These are phyloP conservation scores for Gymnopithys bicolor DNA, from an alignment of 2,797 vertebrate genomes.

Conservation along the genomic window DNA sequence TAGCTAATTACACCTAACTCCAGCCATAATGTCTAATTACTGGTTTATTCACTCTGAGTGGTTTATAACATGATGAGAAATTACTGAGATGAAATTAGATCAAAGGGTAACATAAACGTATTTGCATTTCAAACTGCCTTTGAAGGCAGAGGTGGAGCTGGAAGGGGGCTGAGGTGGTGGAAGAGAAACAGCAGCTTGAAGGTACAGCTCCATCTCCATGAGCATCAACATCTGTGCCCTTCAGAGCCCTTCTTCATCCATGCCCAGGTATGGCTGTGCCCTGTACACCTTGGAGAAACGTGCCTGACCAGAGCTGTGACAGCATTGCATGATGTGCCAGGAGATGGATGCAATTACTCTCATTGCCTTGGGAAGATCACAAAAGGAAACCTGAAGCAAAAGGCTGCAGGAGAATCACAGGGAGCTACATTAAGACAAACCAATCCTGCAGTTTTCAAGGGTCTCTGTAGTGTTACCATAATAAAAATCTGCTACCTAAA, in stretches of 20 bases:
- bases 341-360: background rate
- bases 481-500: background rate
- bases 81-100: constrained; percentile 49
- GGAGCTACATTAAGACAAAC: background rate
- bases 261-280: accelerated
- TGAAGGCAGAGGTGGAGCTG: background rate
- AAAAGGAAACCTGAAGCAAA: background rate
- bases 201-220: background rate
- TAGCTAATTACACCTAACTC: constrained; percentile 40
- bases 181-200: background rate
- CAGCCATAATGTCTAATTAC: constrained; percentile 28
- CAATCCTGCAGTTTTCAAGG: background rate
- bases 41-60: constrained; percentile 35
- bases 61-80: constrained; percentile 18
- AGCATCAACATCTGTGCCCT: background rate
- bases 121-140: constrained; percentile 13
- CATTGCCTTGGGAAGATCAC: background rate
- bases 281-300: background rate
- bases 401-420: background rate
- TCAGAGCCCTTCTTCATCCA: background rate
- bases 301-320: background rate
- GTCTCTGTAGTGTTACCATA: background rate
- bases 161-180: background rate
- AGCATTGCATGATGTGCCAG: background rate
- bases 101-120: constrained; percentile 8